These are phyloP conservation scores for Ranitomeya variabilis DNA, from an alignment of 2,113 vertebrate genomes.

Conservation along the genomic window DNA sequence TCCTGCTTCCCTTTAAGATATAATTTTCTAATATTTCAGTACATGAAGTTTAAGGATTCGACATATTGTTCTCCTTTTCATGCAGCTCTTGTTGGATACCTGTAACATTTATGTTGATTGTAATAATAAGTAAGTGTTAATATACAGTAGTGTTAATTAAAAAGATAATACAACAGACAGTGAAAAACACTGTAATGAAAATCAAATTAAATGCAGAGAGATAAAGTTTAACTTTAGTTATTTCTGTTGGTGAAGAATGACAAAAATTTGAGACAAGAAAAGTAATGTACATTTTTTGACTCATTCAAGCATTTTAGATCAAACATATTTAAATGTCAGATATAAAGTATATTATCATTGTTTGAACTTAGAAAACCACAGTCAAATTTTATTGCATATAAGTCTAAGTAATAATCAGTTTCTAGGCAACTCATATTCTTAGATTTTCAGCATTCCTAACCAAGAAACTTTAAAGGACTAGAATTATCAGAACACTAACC, in stretches of 20 bases:
- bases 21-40: too few species aligned
- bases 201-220: background rate
- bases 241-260: background rate
- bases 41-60: too few species aligned
- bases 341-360: conserved; percentile 36
- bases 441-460: conserved; percentile 3
- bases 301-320: conserved; percentile 33
- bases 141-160: too few species aligned
- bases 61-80: too few species aligned
- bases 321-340: conserved; percentile 33
- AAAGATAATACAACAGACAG: too few species aligned
- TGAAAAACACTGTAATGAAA: too few species aligned
- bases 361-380: conserved; percentile 21
- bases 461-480: conserved; percentile 7
- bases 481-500: conserved; percentile 10
- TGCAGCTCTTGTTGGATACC: too few species aligned
- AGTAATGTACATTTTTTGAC: conserved; percentile 2
- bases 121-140: too few species aligned
- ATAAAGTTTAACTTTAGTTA: background rate
- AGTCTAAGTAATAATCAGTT: conserved; percentile 28
- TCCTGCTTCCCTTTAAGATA: too few species aligned
- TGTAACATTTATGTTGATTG: too few species aligned
- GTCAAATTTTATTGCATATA: conserved; percentile 12
- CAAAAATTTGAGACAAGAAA: background rate
- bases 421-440: background rate